Percentiles rank a stretch among this genome's conserved stretches.
Evolutionary conservation across 2,113 vertebrate genomes (phyloP).

Genomic region (Sphaerodactylus townsendi): DNA sequence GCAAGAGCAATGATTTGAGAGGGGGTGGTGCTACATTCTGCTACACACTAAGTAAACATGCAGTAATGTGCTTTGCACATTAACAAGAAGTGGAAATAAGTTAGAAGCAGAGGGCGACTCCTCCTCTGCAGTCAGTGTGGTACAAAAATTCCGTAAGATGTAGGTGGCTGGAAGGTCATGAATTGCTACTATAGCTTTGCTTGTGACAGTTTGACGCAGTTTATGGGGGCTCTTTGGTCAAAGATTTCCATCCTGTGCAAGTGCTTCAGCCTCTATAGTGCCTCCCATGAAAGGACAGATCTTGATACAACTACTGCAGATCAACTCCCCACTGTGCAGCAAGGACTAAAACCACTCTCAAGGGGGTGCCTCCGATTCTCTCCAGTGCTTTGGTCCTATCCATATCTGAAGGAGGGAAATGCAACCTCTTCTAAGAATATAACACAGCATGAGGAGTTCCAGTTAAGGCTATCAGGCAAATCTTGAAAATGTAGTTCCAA

Average conservation of each 20-base stretch:
- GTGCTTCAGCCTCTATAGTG: neutral
- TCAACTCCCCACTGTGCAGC: neutral
- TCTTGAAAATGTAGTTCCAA: too few species aligned
- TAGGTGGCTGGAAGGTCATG: neutral
- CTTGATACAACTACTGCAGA: neutral
- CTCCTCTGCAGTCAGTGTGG: neutral
- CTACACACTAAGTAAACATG: neutral
- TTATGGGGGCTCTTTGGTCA: neutral
- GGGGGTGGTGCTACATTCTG: neutral
- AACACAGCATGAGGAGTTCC: too few species aligned
- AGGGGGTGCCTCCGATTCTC: too few species aligned
- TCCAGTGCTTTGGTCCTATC: too few species aligned
- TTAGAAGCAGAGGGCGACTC: neutral
- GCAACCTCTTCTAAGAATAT: too few species aligned
- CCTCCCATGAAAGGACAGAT: neutral
- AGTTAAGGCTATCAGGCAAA: too few species aligned
- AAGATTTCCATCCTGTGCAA: neutral
- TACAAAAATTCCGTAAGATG: neutral
- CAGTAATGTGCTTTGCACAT: neutral
- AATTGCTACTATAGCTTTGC: neutral
- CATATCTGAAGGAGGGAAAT: too few species aligned
- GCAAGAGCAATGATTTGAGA: neutral
- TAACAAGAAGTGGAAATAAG: neutral
- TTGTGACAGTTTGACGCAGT: neutral
- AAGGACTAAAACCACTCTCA: neutral